Base-by-base conservation (phyloP, 1,140 invertebrate genomes). In the Acromyrmex echinatior region DNA sequence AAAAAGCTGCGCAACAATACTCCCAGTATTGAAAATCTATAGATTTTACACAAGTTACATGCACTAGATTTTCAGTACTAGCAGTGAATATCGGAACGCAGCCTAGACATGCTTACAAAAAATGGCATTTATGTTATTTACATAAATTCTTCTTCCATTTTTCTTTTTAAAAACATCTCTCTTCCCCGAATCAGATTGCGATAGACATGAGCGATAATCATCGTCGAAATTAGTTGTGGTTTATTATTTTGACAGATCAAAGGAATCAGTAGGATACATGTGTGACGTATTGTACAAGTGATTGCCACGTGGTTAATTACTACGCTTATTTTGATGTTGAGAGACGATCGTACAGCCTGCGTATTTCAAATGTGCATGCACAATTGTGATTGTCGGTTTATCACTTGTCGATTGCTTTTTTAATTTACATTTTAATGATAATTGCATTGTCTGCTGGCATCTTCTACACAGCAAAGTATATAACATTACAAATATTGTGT, bases 271-370 rank as follows among this genome's bases (percentile, higher is more conserved):
- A 21, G 0, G 25, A 49, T 53, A 39, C 7, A 28, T 73, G 25
- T 6, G 35, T 66, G 25, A 70, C 84, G 16, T 51, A 77, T 66
- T 66, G 66, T 14, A 70, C 2, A 49, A 70, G n/a, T 79, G 58
- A 88, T 63, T 31, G 68, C 58, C 65, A 45, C 14, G 18, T 65
- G 25, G 53, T 79, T 62, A 86, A 88, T 86, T 73, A 66, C 56
- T 56, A 56, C 14, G 56, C 21, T 73, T 58, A 79, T 66, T 86
- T 53, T 25, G 51, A 51, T 14, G 25, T 87, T 68, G 53, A 71
- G 65, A 70, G 35, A 71, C 18, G 18, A 2, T 25, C 28, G 21
- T 56, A 16, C 0, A 4, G 18, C 5, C 39, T 21, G 49, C 16
- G 21, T 79, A 66, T 82, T 70, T 58, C 21, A 9, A 28, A 25